phyloP scores from a whole-genome alignment of 2,113 vertebrate species.

The Brachypteracias leptosomus region DNA sequence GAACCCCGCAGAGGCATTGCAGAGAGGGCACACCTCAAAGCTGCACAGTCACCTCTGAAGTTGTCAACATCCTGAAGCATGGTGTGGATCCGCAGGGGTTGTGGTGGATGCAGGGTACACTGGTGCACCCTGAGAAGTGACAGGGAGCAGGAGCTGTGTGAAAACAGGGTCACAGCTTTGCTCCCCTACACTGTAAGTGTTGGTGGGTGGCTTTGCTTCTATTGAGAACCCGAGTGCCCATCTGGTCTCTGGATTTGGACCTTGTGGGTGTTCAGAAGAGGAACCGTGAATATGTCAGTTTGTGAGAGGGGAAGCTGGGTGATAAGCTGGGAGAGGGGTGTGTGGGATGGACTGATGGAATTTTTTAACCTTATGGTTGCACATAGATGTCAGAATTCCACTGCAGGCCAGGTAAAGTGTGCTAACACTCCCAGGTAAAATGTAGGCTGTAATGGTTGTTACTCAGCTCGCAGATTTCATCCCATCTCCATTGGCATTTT shows the following conservation, averaged over 20 bases:
- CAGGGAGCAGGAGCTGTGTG: not conserved
- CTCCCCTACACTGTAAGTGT: not conserved
- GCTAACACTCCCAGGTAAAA: not conserved
- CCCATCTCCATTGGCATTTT: not conserved
- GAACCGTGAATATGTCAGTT: rapidly evolving
- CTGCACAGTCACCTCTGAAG: not conserved
- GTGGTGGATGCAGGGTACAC: not conserved
- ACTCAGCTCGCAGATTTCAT: not conserved
- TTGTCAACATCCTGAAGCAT: not conserved
- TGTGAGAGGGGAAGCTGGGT: not conserved
- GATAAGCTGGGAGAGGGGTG: not conserved
- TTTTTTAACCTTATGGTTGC: not conserved
- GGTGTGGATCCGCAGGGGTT: not conserved
- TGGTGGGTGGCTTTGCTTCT: not conserved
- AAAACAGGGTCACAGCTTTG: not conserved
- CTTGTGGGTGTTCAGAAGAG: not conserved
- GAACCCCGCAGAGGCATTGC: rapidly evolving
- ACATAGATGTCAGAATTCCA: not conserved
- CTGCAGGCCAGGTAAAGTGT: not conserved
- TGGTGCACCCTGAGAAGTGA: not conserved
- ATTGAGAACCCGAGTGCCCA: rapidly evolving
- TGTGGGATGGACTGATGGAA: not conserved
- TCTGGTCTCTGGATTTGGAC: not conserved
- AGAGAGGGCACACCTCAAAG: not conserved
- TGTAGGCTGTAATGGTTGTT: not conserved